These are phyloP conservation scores for Halisarca cf. caerulea DNA, from an alignment of 37 sponge, comb jelly and placozoan species.

Conservation along the genomic window DNA sequence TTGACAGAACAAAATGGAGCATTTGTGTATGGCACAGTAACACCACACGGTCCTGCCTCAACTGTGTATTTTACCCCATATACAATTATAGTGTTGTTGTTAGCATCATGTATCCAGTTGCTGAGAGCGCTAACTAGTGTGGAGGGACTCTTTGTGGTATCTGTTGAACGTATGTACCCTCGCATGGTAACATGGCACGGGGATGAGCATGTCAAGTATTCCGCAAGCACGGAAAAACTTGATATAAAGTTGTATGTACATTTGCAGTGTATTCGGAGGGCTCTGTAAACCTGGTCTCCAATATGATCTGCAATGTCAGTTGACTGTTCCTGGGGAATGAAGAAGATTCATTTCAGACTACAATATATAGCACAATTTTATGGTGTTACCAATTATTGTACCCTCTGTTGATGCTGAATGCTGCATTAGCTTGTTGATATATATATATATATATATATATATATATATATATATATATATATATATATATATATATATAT, in stretches of 20 bases:
- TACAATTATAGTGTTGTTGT: background rate
- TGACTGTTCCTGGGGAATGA: too few species aligned
- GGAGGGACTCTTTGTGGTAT: background rate
- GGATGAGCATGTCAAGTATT: background rate
- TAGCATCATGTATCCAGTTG: background rate
- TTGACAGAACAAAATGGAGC: background rate
- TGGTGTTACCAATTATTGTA: too few species aligned
- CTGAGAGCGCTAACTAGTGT: background rate
- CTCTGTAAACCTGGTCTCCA: background rate
- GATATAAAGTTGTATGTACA: background rate
- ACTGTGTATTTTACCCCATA: background rate
- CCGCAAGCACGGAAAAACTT: background rate
- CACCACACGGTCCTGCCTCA: conserved; percentile 4
- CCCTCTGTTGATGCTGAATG: too few species aligned
- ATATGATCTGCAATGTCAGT: too few species aligned
- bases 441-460: too few species aligned
- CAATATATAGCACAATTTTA: too few species aligned
- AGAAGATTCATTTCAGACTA: too few species aligned
- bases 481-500: too few species aligned
- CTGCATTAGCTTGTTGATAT: too few species aligned
- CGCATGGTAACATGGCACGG: background rate
- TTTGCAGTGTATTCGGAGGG: background rate
- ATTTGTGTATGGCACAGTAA: background rate
- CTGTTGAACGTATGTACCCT: background rate
- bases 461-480: too few species aligned